Conservation (phyloP, 2,888 invertebrate genomes). For the Petrolisthes cinctipes region DNA sequence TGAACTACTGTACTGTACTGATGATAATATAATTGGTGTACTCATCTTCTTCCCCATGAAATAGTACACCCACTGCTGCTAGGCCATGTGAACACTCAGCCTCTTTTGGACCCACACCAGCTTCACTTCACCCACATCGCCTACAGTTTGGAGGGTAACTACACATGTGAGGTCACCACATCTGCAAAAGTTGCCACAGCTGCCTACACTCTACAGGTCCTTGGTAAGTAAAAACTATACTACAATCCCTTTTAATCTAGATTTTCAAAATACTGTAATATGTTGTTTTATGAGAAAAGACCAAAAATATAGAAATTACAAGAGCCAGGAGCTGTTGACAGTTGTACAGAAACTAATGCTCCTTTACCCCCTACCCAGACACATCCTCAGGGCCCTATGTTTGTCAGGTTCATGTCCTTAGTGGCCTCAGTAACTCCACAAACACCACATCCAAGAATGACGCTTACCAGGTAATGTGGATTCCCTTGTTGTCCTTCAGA, state of each 20-base stretch:
- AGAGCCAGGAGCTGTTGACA: no score
- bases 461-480: neutral
- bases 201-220: constrained; percentile 38
- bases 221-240: constrained; percentile 33
- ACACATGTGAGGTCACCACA: constrained; percentile 51
- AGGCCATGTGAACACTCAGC: constrained; percentile 32
- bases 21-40: no score
- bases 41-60: neutral
- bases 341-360: no score
- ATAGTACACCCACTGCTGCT: constrained; percentile 31
- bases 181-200: neutral
- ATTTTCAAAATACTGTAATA: no score
- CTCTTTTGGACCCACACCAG: constrained; percentile 23
- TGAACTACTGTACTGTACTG: no score
- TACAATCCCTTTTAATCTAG: no score
- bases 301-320: no score
- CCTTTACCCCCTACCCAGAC: neutral
- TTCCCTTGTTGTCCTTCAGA: no score
- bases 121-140: constrained; percentile 43
- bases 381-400: constrained; percentile 12
- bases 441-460: neutral
- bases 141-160: constrained; percentile 48
- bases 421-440: neutral
- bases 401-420: constrained; percentile 10
- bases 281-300: no score